These are phyloP conservation scores for Helleia helle DNA, from an alignment of 2,888 invertebrate species.

Conservation along the genomic window DNA sequence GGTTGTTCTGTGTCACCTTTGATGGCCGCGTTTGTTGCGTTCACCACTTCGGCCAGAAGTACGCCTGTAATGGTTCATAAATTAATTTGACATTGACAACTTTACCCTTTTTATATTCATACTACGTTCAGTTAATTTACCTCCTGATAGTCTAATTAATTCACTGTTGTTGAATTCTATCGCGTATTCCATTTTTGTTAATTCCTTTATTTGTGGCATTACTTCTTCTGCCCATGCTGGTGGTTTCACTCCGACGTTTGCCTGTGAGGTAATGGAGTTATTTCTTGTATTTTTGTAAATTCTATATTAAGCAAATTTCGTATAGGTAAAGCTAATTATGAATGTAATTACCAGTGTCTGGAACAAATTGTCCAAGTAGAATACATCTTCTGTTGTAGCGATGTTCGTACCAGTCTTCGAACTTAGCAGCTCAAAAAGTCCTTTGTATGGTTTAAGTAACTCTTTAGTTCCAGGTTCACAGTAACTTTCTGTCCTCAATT, in stretches of 20 bases:
- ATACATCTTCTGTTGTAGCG: conserved; percentile 52
- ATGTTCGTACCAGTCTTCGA: conserved; percentile 48
- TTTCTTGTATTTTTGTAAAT: too few species aligned
- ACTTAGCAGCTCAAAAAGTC: conserved; percentile 38
- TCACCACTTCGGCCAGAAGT: conserved; percentile 62
- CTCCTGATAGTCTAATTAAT: conserved; percentile 47
- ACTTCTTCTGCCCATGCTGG: conserved; percentile 52
- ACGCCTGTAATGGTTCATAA: conserved; percentile 44
- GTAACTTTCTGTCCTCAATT: conserved; percentile 39
- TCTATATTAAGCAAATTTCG: too few species aligned
- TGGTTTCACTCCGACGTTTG: conserved; percentile 46
- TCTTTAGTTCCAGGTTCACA: conserved; percentile 37
- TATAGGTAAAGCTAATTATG: too few species aligned
- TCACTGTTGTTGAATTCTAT: conserved; percentile 45
- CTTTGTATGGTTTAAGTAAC: conserved; percentile 38
- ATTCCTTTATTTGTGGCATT: conserved; percentile 54
- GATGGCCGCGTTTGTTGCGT: conserved; percentile 50
- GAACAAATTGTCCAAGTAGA: conserved; percentile 60
- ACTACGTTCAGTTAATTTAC: conserved; percentile 28
- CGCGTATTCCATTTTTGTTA: conserved; percentile 60
- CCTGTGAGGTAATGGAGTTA: conserved; percentile 32
- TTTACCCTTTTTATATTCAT: not conserved
- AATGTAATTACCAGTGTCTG: conserved; percentile 56
- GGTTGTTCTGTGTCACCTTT: conserved; percentile 44
- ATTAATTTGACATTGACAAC: conserved; percentile 1